These are phyloP conservation scores for Passer domesticus DNA, from an alignment of 2,113 vertebrate species.

Conservation along the genomic window DNA sequence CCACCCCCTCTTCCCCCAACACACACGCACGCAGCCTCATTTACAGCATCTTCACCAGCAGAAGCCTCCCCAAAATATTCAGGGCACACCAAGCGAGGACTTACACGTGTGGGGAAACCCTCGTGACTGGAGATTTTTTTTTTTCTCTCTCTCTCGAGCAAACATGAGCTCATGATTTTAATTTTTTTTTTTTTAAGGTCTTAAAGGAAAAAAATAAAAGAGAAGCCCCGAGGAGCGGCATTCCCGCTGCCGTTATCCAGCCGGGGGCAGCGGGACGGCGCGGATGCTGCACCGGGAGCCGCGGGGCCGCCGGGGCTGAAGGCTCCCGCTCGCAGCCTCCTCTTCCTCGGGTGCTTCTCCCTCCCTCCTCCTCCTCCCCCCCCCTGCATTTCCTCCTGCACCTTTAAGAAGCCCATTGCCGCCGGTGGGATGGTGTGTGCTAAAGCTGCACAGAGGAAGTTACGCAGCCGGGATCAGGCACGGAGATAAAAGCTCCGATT, in stretches of 20 bases:
- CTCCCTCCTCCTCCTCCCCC: not conserved
- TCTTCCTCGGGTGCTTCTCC: not conserved
- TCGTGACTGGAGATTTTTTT: constrained; percentile 24
- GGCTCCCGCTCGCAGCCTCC: not conserved
- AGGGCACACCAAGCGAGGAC: constrained; percentile 33
- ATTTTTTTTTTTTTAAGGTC: not conserved
- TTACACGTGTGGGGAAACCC: constrained; percentile 54
- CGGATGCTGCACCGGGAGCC: not conserved
- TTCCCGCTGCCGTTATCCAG: not conserved
- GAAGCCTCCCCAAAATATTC: constrained; percentile 62
- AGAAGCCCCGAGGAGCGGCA: not conserved
- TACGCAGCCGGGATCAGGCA: constrained; percentile 86
- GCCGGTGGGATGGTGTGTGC: constrained; percentile 77
- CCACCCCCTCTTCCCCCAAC: constrained; percentile 72
- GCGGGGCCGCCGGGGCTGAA: not conserved
- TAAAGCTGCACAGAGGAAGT: constrained; percentile 82
- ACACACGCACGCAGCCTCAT: constrained; percentile 66
- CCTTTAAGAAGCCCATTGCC: constrained; percentile 83
- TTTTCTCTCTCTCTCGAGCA: not conserved
- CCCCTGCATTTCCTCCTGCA: constrained; percentile 73
- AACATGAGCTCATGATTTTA: constrained; percentile 26
- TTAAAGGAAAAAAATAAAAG: not conserved
- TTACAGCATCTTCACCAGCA: constrained; percentile 33
- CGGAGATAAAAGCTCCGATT: constrained; percentile 89
- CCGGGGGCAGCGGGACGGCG: not conserved